These are phyloP conservation scores for Machimus rusticus DNA, from an alignment of 2,888 invertebrate genomes.

Conservation along the genomic window DNA sequence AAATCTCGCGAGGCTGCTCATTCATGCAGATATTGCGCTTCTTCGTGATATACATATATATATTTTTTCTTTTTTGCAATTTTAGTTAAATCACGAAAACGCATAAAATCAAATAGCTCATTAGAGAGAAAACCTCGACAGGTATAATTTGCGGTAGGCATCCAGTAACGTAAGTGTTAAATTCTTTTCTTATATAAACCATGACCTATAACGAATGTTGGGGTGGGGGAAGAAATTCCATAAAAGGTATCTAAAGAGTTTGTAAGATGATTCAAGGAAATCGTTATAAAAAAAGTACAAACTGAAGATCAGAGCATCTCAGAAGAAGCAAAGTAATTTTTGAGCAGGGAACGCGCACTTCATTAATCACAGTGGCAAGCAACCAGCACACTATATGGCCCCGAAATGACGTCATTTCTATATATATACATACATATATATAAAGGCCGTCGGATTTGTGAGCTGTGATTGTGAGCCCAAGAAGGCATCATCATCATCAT, in stretches of 20 bases:
- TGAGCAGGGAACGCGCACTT: conserved; percentile 35
- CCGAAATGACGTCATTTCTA: conserved; percentile 25
- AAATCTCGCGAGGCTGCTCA: not conserved
- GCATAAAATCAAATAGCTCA: not conserved
- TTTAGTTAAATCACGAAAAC: not conserved
- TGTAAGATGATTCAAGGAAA: not conserved
- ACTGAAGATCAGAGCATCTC: not conserved
- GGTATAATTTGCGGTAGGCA: not conserved
- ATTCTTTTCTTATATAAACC: not conserved
- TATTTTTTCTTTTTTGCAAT: not conserved
- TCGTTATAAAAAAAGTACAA: not conserved
- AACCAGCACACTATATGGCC: not conserved
- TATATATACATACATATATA: not conserved
- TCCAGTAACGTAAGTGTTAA: not conserved
- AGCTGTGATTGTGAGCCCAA: conserved; percentile 20
- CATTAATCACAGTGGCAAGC: conserved; percentile 36
- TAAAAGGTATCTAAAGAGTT: not conserved
- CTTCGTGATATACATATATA: not conserved
- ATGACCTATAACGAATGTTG: not conserved
- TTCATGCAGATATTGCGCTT: not conserved
- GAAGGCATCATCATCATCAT: conserved; percentile 31
- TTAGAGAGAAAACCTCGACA: not conserved
- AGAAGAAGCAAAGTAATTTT: conserved; percentile 2
- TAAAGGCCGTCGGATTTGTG: not conserved
- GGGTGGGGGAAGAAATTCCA: not conserved